Evolutionary conservation across 2,113 vertebrate species (phyloP).

Genomic region (Riparia riparia): DNA sequence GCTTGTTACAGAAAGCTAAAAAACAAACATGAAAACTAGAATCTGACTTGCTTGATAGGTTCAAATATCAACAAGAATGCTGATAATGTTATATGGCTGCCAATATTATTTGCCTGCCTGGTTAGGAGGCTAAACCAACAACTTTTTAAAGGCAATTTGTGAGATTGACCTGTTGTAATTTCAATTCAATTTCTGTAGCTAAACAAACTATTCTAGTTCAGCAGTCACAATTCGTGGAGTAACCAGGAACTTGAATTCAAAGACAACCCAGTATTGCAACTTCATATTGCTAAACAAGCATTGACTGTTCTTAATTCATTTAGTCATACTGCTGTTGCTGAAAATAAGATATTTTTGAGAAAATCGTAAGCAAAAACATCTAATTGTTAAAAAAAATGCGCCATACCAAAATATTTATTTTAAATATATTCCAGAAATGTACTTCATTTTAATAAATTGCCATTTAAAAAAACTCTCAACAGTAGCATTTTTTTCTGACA

Average conservation of each 20-base stretch:
- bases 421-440: not conserved
- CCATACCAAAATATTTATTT: not conserved
- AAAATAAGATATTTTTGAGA: not conserved
- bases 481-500: not conserved
- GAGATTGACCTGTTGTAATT: not conserved
- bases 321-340: not conserved
- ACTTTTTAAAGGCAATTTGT: not conserved
- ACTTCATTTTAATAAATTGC: not conserved
- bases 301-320: not conserved
- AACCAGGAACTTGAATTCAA: constrained; percentile 11
- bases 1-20: not conserved
- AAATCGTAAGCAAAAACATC: not conserved
- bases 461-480: not conserved
- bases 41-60: not conserved
- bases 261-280: not conserved
- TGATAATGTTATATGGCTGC: not conserved
- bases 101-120: not conserved
- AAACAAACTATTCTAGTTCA: constrained; percentile 22
- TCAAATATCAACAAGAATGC: not conserved
- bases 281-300: not conserved
- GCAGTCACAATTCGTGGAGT: not conserved
- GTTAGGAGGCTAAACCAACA: not conserved
- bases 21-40: not conserved
- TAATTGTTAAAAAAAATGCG: not conserved
- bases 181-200: constrained; percentile 3